These are phyloP conservation scores for Cynopterus brachyotis DNA, from an alignment of 2,113 vertebrate genomes.

Conservation along the genomic window DNA sequence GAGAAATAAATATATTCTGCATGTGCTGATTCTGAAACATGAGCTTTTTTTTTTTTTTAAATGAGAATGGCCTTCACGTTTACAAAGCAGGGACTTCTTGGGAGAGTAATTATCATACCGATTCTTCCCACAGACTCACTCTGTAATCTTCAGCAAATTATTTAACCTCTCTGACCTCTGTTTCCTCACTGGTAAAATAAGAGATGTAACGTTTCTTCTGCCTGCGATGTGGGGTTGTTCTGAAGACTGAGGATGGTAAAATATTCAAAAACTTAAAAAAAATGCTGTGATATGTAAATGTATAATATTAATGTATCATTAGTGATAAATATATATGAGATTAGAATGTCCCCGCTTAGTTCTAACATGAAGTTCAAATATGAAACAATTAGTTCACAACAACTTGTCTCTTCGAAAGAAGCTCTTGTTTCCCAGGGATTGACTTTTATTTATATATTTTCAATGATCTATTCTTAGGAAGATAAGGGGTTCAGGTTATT, in stretches of 20 bases:
- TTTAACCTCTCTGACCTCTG: slow-evolving; percentile 7
- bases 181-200: background rate
- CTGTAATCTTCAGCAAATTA: slow-evolving; percentile 8
- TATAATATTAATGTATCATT: background rate
- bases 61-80: slow-evolving; percentile 20
- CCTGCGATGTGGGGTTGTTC: background rate
- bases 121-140: background rate
- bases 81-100: slow-evolving; percentile 1
- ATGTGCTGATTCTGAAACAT: background rate
- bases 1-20: slow-evolving; percentile 24
- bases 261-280: slow-evolving; percentile 2
- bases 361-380: background rate
- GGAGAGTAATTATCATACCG: slow-evolving; percentile 23
- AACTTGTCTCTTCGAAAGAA: background rate
- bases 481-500: background rate
- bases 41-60: background rate
- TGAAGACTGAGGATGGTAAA: background rate
- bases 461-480: background rate
- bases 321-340: background rate
- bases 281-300: background rate
- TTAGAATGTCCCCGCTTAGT: background rate
- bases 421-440: background rate
- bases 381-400: background rate
- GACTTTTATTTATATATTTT: slow-evolving; percentile 11
- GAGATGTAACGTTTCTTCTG: background rate